A percentile compares a stretch with the other conserved stretches of the same genome.
Conservation (phyloP, 2,797 vertebrate genomes). For the Margarornis squamiger region DNA sequence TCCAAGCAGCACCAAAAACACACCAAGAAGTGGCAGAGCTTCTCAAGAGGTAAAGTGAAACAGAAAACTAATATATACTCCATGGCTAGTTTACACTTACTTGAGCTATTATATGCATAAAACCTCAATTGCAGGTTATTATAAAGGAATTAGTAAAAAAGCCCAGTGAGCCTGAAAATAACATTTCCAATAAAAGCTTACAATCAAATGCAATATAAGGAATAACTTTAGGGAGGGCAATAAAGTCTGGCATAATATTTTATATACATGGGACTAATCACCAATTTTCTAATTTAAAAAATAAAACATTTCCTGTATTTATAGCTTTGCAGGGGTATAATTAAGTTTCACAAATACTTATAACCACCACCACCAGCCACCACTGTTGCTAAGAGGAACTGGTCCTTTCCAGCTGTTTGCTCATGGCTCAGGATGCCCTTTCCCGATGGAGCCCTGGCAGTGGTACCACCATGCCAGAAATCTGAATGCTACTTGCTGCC, state of each 20-base stretch:
- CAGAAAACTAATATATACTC: not conserved
- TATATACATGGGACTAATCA: not conserved
- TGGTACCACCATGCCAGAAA: rapidly evolving
- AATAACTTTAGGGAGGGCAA: not conserved
- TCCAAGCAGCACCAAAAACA: not conserved
- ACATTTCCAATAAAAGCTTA: not conserved
- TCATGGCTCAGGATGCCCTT: not conserved
- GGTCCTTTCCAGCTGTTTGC: not conserved
- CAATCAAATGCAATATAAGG: not conserved
- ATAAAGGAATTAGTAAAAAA: not conserved
- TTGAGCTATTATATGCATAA: not conserved
- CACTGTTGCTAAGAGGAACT: not conserved
- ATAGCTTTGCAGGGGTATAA: not conserved
- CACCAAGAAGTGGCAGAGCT: not conserved
- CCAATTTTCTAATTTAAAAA: not conserved
- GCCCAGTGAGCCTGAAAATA: not conserved
- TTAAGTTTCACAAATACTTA: not conserved
- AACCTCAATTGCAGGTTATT: not conserved
- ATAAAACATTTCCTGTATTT: not conserved
- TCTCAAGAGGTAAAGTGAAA: not conserved
- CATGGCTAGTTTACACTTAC: not conserved
- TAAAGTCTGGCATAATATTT: not conserved
- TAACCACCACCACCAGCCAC: not conserved
- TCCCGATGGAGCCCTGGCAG: not conserved
- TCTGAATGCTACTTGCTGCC: rapidly evolving